Conservation (phyloP, 2,113 vertebrate genomes). For the Cinclus cinclus region DNA sequence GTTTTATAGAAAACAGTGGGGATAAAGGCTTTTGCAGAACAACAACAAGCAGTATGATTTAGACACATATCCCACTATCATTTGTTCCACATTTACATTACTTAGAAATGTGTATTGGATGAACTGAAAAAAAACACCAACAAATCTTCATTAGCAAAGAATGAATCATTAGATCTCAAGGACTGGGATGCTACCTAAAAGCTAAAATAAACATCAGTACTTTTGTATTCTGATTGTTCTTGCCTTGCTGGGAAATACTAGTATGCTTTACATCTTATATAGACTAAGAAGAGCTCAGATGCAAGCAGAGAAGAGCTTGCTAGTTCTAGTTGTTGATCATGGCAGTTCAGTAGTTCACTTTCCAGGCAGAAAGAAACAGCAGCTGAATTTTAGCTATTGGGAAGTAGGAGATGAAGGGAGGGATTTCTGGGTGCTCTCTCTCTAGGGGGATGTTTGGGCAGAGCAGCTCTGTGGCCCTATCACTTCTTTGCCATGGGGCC, state of each 20-base stretch:
- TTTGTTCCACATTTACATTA: background rate
- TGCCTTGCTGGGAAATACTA: background rate
- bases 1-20: background rate
- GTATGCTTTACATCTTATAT: fast-evolving
- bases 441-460: background rate
- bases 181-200: background rate
- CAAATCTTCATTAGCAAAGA: background rate
- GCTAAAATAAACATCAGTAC: background rate
- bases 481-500: background rate
- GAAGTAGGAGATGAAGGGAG: background rate
- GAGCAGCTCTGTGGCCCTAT: background rate
- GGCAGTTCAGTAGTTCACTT: background rate
- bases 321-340: background rate
- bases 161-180: background rate
- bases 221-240: background rate
- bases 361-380: background rate
- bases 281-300: background rate
- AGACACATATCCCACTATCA: background rate
- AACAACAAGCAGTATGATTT: background rate
- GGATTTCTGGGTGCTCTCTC: background rate
- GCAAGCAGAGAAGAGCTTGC: background rate
- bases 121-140: background rate
- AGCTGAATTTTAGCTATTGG: background rate
- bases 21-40: background rate
- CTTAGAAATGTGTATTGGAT: background rate